phyloP scores from a whole-genome alignment of 2,888 invertebrate species.

The Drosophila anomalata region DNA sequence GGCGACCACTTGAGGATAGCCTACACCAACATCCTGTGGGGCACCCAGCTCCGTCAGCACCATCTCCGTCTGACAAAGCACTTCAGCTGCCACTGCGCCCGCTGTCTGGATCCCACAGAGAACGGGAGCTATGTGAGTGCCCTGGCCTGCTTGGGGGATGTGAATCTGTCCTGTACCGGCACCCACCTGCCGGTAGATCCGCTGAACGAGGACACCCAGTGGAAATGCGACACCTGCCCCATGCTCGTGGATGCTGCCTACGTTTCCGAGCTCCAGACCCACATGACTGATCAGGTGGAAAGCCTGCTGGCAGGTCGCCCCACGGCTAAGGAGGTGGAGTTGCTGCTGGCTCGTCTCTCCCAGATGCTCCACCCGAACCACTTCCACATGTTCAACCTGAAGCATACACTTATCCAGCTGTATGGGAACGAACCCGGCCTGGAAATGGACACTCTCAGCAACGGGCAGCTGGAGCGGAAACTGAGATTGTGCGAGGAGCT shows the following conservation, averaged over 20 bases:
- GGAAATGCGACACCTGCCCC: constrained; percentile 90
- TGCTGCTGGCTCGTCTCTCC: constrained; percentile 88
- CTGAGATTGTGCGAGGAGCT: constrained; percentile 88
- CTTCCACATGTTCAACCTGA: constrained; percentile 92
- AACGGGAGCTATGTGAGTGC: constrained; percentile 88
- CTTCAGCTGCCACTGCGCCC: constrained; percentile 89
- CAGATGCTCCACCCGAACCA: constrained; percentile 93
- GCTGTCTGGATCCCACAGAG: constrained; percentile 93
- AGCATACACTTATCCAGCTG: constrained; percentile 92
- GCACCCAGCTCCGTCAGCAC: constrained; percentile 91
- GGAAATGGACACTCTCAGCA: constrained; percentile 85
- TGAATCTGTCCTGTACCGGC: constrained; percentile 86
- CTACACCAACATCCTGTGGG: constrained; percentile 95
- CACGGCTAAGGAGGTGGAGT: constrained; percentile 86
- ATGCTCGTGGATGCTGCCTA: constrained; percentile 86
- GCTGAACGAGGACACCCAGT: constrained; percentile 88
- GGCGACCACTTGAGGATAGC: constrained; percentile 92
- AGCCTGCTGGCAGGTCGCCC: constrained; percentile 86
- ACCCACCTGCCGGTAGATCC: constrained; percentile 89
- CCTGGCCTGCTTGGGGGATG: constrained; percentile 84
- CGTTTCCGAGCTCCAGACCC: constrained; percentile 86
- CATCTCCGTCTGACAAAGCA: constrained; percentile 92
- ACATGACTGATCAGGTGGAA: constrained; percentile 92
- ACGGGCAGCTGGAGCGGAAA: constrained; percentile 87
- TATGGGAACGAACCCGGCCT: constrained; percentile 89